These are phyloP conservation scores for Ophioderma brevispina DNA, from an alignment of 35 echinoderm and acorn worm species.

Conservation along the genomic window DNA sequence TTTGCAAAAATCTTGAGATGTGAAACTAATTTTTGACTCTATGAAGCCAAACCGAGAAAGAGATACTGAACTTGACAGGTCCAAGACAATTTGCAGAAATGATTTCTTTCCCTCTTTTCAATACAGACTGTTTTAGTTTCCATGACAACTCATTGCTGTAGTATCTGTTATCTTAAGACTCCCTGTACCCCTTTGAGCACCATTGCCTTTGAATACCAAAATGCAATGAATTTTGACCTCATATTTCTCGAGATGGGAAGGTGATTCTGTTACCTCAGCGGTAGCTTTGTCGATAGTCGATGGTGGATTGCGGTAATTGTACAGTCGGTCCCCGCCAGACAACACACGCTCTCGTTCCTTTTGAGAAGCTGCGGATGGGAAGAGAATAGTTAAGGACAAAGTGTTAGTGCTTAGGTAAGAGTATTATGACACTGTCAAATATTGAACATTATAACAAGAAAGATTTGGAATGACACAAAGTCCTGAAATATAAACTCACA, in stretches of 20 bases:
- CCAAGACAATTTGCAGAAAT: too few species aligned
- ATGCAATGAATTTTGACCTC: background rate
- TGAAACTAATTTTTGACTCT: background rate
- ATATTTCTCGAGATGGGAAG: background rate
- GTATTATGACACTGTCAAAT: too few species aligned
- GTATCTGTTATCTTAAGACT: background rate
- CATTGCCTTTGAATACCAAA: background rate
- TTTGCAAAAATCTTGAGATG: too few species aligned
- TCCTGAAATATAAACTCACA: too few species aligned
- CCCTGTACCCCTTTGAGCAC: background rate
- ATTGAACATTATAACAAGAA: too few species aligned
- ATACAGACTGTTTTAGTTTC: too few species aligned
- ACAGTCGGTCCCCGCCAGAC: slow-evolving; percentile 61
- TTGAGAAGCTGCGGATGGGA: background rate
- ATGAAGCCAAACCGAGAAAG: too few species aligned
- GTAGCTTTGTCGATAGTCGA: slow-evolving; percentile 57
- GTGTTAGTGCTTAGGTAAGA: too few species aligned
- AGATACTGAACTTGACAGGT: too few species aligned
- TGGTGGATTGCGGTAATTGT: slow-evolving; percentile 69
- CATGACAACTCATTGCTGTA: too few species aligned
- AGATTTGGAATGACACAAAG: too few species aligned
- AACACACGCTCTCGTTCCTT: background rate
- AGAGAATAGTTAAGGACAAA: background rate
- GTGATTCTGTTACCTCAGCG: slow-evolving; percentile 33
- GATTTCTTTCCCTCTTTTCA: too few species aligned